Base-by-base conservation (phyloP, 2,797 vertebrate genomes). In the Nannoperca australis region DNA sequence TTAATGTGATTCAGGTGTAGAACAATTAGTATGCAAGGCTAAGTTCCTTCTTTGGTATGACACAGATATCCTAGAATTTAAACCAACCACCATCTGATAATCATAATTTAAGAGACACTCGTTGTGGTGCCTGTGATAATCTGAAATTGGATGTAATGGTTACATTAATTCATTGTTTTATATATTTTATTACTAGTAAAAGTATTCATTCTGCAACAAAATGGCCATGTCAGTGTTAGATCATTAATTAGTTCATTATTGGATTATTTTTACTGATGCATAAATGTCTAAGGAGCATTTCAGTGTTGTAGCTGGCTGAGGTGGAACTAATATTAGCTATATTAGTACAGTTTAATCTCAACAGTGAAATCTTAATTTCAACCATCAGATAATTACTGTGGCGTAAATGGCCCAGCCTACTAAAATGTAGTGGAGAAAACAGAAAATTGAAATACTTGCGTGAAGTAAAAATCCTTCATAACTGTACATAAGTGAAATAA, bases 11-110 rank as follows among this genome's bases (percentile, higher is more conserved):
- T 83, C 63, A 73, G 49, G 38, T 54, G 44, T 22, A 69, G 30
- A 73, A 76, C 70, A 78, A 85, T 88, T 85, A 76, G 58, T 68
- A 32, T 53, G 24, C 24, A 32, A 78, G 22, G 45, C 74, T 77
- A 11, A 27, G 22, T 38, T 66, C 69, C 4, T 36, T 75, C 27
- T 68, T 79, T 76, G 67, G 73, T 66, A 51, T 68, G 34, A 66
- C n/a, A 64, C 34, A 67, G 62, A 51, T 59, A 59, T 55, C 24
- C 13, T 17, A 34, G 44, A 44, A 40, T 65, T 80, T 73, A 74
- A 34, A 68, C 34, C 5, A 76, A 38, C 27, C 77, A 53, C 17
- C 44, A 73, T 59, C n/a, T 36, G 55, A 62, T 72, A 61, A 59
- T 69, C 45, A 78, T 53, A 36, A 78, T 84, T 62, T 68, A 76